These are phyloP conservation scores for Platerodrilus igneus DNA, from an alignment of 2,888 invertebrate genomes.

Conservation along the genomic window DNA sequence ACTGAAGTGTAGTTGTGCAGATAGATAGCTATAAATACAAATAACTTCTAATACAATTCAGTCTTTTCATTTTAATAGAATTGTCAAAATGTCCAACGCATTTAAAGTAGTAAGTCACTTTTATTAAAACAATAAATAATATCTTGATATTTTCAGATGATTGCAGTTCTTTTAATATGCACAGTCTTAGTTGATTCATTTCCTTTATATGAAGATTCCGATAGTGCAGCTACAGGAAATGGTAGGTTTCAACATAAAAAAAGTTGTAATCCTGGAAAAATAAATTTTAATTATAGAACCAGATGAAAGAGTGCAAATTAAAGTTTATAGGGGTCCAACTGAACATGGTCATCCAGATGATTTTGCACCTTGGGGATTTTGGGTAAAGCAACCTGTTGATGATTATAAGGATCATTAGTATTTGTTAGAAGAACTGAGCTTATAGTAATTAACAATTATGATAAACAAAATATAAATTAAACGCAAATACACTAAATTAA, in stretches of 20 bases:
- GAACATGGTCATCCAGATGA: slow-evolving; percentile 53
- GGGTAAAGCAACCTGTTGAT: slow-evolving; percentile 67
- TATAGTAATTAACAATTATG: too few relatives aligned
- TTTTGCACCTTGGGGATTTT: slow-evolving; percentile 68
- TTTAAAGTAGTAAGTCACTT: too few relatives aligned
- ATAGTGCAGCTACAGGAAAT: slow-evolving; percentile 30
- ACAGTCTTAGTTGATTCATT: slow-evolving; percentile 4
- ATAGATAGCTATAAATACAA: too few relatives aligned
- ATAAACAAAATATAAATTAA: too few relatives aligned
- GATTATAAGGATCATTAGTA: slow-evolving; percentile 48
- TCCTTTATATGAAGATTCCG: slow-evolving; percentile 31
- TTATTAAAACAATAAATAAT: too few relatives aligned
- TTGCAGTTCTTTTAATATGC: slow-evolving; percentile 4
- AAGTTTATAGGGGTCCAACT: slow-evolving; percentile 68
- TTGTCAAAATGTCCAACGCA: too few relatives aligned
- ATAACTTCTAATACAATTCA: too few relatives aligned
- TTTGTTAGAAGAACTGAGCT: too few relatives aligned
- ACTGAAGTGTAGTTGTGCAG: too few relatives aligned
- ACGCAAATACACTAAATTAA: too few relatives aligned
- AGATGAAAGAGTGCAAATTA: slow-evolving; percentile 65
- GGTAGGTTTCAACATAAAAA: slow-evolving; percentile 28
- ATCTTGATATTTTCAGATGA: too few relatives aligned
- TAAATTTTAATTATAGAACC: slow-evolving; percentile 35
- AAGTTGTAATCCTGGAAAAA: not conserved
- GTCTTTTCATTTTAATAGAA: too few relatives aligned